Evolutionary conservation across 2,797 vertebrate genomes (phyloP).

Genomic region (Eulemur coronatus): DNA sequence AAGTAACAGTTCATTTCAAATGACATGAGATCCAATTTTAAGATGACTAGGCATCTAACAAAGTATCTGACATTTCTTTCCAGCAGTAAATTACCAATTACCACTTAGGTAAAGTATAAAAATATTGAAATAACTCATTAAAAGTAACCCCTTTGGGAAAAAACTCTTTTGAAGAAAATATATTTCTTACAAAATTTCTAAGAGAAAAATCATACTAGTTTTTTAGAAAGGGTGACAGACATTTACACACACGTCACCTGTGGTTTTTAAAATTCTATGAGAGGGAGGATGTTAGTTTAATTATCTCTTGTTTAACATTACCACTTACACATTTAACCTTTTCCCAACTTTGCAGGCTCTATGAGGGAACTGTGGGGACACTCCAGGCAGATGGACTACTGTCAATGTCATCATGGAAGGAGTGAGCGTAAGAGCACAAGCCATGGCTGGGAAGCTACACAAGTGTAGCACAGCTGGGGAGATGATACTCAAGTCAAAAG

Average conservation of each 20-base stretch:
- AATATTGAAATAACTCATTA: slow-evolving; percentile 1
- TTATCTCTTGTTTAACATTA: not conserved
- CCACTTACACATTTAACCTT: not conserved
- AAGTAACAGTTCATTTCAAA: slow-evolving; percentile 18
- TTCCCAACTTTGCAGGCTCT: not conserved
- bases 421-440: not conserved
- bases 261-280: slow-evolving; percentile 11
- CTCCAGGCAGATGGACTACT: not conserved
- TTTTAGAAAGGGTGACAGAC: not conserved
- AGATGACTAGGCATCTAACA: not conserved
- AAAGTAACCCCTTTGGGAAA: not conserved
- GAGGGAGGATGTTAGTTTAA: not conserved
- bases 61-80: slow-evolving; percentile 9
- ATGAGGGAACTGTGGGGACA: not conserved
- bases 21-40: not conserved
- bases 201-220: not conserved
- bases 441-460: not conserved
- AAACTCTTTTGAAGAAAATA: not conserved
- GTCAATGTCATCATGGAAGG: not conserved
- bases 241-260: not conserved
- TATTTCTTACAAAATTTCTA: not conserved
- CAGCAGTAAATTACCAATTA: not conserved
- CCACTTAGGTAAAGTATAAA: not conserved
- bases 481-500: not conserved
- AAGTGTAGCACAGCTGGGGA: not conserved